Evolutionary conservation across 2,113 vertebrate species (phyloP).

Genomic region (Camelus bactrianus): DNA sequence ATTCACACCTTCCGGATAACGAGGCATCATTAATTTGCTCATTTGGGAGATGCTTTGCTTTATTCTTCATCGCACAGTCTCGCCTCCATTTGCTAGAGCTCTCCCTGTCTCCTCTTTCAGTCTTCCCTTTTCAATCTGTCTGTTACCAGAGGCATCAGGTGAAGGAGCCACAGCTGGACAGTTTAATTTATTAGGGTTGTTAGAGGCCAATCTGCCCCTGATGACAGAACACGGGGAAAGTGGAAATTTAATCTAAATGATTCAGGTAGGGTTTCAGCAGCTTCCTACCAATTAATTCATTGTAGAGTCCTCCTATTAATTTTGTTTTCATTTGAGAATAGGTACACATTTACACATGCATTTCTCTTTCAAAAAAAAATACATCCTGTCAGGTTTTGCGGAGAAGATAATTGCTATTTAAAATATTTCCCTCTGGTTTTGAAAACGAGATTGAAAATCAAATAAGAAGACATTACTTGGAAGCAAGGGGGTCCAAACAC

Average conservation of each 20-base stretch:
- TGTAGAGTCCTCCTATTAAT: background rate
- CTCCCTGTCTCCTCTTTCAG: background rate
- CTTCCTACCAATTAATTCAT: constrained; percentile 35
- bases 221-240: constrained; percentile 58
- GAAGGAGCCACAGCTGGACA: constrained; percentile 40
- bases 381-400: rapidly evolving
- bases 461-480: background rate
- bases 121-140: background rate
- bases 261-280: constrained; percentile 61
- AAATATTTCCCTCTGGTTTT: constrained; percentile 37
- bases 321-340: constrained; percentile 47
- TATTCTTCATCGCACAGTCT: background rate
- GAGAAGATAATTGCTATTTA: constrained; percentile 23
- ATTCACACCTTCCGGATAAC: background rate
- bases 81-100: background rate
- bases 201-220: constrained; percentile 57
- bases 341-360: background rate
- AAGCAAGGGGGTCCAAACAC: background rate
- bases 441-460: background rate
- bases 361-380: constrained; percentile 37
- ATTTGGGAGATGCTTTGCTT: background rate
- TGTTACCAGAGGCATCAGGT: background rate
- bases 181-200: constrained; percentile 79
- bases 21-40: background rate
- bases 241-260: constrained; percentile 65